Evolutionary conservation across 2,113 vertebrate genomes (phyloP), one percentile per base, ranked within the genome.

Genomic region (Himantopus leucocephalus): DNA sequence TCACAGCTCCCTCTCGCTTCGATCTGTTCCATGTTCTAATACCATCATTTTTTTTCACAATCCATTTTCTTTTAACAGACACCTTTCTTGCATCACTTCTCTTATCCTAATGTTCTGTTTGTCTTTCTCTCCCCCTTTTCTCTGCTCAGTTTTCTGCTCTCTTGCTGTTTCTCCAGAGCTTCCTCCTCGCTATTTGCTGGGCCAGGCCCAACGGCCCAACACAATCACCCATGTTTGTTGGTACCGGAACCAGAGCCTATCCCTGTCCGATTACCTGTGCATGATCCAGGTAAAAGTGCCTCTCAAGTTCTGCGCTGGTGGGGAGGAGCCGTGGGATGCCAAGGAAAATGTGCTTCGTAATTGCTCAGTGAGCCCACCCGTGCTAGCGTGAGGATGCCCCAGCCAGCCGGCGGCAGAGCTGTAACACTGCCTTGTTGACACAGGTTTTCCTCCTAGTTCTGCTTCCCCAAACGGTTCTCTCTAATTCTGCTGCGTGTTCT

Each of bases 181-280:
- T 85, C 99, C 98, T 97, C 99, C 98, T 98, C 98, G 98, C 82
- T 99, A 98, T 97, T 99, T 99, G 94, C 98, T 99, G 79, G 98
- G 99, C 98, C 99, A 99, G 98, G 98, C 98, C 94, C 99, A 99
- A 96, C 98, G 98, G 97, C 99, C 99, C 93, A 99, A 99, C 98
- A 99, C 99, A 97, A 98, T 99, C 98, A 99, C 99, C 89, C 99
- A 99, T 68, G 99, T 99, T 98, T 99, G 99, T 97, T 99, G 99
- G 99, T 99, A 99, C 97, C 98, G 99, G 97, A 99, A 99, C 98
- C 99, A 99, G 98, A 99, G 98, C 98, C 98, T 99, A 27, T 99
- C 99, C 90, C 98, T 99, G 97, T 98, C 97, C 97, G 99, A 99
- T 98, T 99, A 99, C 97, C 98, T 99, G 96, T 99, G 98, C 98